Percentiles rank a stretch among this genome's conserved stretches.
Evolutionary conservation across 1,140 invertebrate species (phyloP).

Genomic region (Dufourea novaeangliae): DNA sequence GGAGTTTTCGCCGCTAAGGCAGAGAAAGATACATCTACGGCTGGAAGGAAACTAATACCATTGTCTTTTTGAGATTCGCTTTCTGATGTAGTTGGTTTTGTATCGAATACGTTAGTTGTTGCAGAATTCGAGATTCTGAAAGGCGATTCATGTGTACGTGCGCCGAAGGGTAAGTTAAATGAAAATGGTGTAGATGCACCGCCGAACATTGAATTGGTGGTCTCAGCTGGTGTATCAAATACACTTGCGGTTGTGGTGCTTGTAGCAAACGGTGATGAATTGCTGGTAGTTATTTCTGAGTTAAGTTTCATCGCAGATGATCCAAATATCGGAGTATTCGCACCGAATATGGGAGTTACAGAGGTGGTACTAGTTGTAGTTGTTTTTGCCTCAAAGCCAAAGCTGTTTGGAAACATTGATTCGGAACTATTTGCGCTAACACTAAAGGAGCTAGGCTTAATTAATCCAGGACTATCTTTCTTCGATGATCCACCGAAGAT

Average conservation of each 20-base stretch:
- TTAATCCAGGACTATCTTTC: not conserved
- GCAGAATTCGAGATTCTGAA: slow-evolving; percentile 11
- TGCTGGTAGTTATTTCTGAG: not conserved
- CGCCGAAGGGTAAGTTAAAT: slow-evolving; percentile 18
- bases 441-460: slow-evolving; percentile 26
- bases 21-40: slow-evolving; percentile 67
- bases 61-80: slow-evolving; percentile 37
- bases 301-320: not conserved
- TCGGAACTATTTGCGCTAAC: not conserved
- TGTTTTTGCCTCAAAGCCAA: slow-evolving; percentile 20
- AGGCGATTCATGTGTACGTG: slow-evolving; percentile 6
- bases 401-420: slow-evolving; percentile 15
- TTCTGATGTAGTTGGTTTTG: slow-evolving; percentile 16
- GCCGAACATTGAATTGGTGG: slow-evolving; percentile 33
- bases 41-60: slow-evolving; percentile 47
- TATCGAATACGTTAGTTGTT: slow-evolving; percentile 20
- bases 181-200: slow-evolving; percentile 26
- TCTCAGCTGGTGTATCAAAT: not conserved
- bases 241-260: not conserved
- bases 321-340: slow-evolving; percentile 1
- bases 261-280: not conserved
- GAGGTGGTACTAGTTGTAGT: not conserved
- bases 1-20: slow-evolving; percentile 67
- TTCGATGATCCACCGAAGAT: slow-evolving; percentile 43
- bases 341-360: slow-evolving; percentile 2